Evolutionary conservation across 2,797 vertebrate species (phyloP), one percentile per base, ranked within the genome.

Genomic region (Garrulus glandarius): DNA sequence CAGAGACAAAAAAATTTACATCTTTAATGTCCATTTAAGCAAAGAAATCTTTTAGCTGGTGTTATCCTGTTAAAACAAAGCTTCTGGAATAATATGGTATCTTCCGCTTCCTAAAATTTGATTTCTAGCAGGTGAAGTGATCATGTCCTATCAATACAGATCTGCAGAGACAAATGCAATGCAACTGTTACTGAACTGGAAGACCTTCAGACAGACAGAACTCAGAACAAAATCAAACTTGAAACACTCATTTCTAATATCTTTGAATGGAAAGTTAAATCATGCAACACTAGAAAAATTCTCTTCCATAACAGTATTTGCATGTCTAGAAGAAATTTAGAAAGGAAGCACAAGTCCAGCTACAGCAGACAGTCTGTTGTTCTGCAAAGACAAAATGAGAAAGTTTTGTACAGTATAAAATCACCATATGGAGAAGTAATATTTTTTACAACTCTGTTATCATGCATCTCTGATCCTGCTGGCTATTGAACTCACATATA

Each of bases 201-300:
- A 91, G 19, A 41, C 29, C 53, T 89, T 72, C 41, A 93, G 50
- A 44, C n/a, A 84, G 39, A 52, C 10, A 90, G 47, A 87, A 81
- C 9, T 36, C 22, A 55, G 15, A 17, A 75, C 18, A 85, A 72
- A 93, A 75, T 9, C 18, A 55, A 75, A 71, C n/a, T 11, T 46
- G 14, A 86, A 90, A 23, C 16, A 55, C 6, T 68, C 1, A 61
- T 78, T 94, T 82, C 32, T 34, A 46, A 6, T 49, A 32, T 34
- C 19, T 71, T 46, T 44, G 15, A 63, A 68, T 1, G 5, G 11
- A 50, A 84, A 8, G 20, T 53, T 70, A 77, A 63, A 85, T 52
- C 57, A 59, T 15, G 29, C 32, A 78, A 77, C 15, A n/a, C 22
- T 21, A 76, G 37, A 52, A 85, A 70, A 79, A 32, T 44, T 59